Evolutionary conservation across 2,797 vertebrate species (phyloP).

Genomic region (Acridotheres tristis): DNA sequence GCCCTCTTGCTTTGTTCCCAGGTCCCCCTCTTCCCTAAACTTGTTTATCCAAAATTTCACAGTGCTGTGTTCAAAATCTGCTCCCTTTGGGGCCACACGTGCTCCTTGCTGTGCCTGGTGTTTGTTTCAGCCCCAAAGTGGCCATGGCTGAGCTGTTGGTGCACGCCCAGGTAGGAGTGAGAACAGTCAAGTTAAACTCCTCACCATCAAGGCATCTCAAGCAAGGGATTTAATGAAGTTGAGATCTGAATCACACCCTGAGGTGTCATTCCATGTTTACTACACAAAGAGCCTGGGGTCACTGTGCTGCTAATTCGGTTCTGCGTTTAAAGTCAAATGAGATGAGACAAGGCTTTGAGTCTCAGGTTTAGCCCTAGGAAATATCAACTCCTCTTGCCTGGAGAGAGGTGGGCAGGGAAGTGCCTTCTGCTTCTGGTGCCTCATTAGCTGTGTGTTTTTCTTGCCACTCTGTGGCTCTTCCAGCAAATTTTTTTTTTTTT

Average conservation of each 20-base stretch:
- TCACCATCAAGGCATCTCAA: background rate
- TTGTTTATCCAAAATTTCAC: background rate
- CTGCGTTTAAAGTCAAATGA: background rate
- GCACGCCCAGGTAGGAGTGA: background rate
- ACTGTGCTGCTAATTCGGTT: background rate
- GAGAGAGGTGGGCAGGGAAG: background rate
- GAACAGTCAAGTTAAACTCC: background rate
- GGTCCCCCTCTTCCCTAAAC: background rate
- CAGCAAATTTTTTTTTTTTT: background rate
- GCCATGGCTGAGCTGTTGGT: background rate
- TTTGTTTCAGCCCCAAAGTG: background rate
- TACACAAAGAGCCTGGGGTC: constrained; percentile 2
- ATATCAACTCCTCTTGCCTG: background rate
- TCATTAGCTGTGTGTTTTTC: background rate
- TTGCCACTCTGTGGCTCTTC: background rate
- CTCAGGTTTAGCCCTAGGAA: background rate
- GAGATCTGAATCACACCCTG: constrained; percentile 11
- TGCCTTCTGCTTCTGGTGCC: background rate
- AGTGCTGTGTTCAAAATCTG: background rate
- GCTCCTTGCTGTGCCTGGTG: background rate
- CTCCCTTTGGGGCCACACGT: rapidly evolving
- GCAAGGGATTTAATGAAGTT: background rate
- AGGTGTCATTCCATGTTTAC: constrained; percentile 7
- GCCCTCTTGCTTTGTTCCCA: background rate
- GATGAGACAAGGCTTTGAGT: background rate